Evolutionary conservation across 1,140 invertebrate genomes (phyloP).

Genomic region (Melitaea cinxia): DNA sequence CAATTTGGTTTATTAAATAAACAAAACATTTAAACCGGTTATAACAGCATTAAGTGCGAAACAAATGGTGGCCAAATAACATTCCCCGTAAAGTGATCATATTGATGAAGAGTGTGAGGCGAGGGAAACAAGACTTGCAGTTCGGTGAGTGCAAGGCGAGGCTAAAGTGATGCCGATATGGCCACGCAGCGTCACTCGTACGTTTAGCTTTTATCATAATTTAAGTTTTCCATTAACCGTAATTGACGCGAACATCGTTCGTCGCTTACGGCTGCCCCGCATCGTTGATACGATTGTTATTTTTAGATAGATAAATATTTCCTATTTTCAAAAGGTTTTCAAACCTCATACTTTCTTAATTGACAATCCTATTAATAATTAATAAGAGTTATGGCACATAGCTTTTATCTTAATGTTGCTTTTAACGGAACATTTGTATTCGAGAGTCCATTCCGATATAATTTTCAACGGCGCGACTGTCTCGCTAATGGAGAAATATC

Average conservation of each 20-base stretch:
- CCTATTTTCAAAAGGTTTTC: constrained; percentile 71
- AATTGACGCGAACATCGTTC: constrained; percentile 81
- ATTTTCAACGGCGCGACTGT: constrained; percentile 62
- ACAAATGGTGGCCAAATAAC: too few species aligned
- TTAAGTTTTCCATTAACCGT: constrained; percentile 81
- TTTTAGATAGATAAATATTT: constrained; percentile 79
- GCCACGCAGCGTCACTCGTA: constrained; percentile 66
- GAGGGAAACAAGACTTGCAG: constrained; percentile 8
- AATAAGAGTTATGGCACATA: constrained; percentile 73
- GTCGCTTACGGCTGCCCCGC: constrained; percentile 73
- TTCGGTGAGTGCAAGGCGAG: constrained; percentile 29
- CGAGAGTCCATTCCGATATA: constrained; percentile 70
- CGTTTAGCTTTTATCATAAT: constrained; percentile 80
- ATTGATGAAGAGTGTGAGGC: neutral
- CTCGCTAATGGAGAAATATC: constrained; percentile 75
- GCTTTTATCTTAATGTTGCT: constrained; percentile 77
- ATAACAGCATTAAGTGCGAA: too few species aligned
- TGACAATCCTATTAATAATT: constrained; percentile 79
- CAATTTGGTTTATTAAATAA: too few species aligned
- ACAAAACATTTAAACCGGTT: too few species aligned
- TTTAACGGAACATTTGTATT: constrained; percentile 72
- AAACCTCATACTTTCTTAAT: constrained; percentile 68
- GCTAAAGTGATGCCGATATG: constrained; percentile 44
- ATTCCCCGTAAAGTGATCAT: too few species aligned
- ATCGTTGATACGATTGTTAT: constrained; percentile 71